Evolutionary conservation across 2,113 vertebrate species (phyloP), one percentile per base, ranked within the genome.

Genomic region (Micronisus gabar): DNA sequence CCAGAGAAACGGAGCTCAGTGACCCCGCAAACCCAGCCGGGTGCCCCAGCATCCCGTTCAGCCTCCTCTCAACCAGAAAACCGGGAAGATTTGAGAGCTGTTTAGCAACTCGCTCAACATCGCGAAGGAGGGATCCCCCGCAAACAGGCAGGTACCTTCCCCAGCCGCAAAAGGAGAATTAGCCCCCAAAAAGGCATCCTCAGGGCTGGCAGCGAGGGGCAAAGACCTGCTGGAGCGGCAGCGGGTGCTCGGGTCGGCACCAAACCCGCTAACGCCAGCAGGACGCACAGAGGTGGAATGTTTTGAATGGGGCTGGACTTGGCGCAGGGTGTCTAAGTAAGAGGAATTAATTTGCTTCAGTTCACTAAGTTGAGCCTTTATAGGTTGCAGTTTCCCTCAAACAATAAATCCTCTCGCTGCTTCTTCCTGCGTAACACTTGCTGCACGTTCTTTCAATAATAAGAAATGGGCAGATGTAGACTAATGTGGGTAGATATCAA

Each of bases 61-160:
- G 8, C 7, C 73, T 55, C 47, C 40, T 13, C 17, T 20, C 45
- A 34, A 15, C 32, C 30, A n/a, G 43, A 63, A 48, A 48, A 14
- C 5, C 47, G 6, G 82, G 45, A 22, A 1, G 22, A 32, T 15
- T 16, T 11, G 26, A 15, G 30, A 61, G 4, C 50, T 19, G 5
- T 12, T 16, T 0, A 43, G 14, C 15, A 22, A 2, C 50, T 9
- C 29, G 0, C 55, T 7, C 30, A 1, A 0, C 0, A 10, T 2
- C 6, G 61, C 76, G 22, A 16, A 67, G 41, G 74, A 62, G 13
- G 30, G 26, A 1, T 10, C 5, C 23, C 50, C 52, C 12, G 63
- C n/a, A 17, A 21, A 27, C 7, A 12, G 32, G 13, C 22, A 5
- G 15, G 22, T 0, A 5, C 41, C 13, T 21, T 21, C 41, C 48